Evolutionary conservation across 2,888 invertebrate species (phyloP).

Genomic region (Pandemis heparana): DNA sequence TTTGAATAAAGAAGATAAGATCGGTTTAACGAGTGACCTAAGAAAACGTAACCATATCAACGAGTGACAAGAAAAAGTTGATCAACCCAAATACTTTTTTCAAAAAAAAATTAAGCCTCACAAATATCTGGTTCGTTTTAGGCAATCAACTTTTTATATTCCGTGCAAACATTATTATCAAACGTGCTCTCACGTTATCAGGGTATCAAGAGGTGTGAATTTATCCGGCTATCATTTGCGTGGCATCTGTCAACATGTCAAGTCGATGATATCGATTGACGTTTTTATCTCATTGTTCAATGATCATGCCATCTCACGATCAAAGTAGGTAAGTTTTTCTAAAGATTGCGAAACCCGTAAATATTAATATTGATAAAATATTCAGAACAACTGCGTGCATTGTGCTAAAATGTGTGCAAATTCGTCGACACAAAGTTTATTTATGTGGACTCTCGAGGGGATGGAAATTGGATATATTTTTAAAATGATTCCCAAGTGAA

Average conservation of each 20-base stretch:
- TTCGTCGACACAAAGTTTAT: too few relatives aligned
- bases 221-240: slow-evolving; percentile 51
- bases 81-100: too few relatives aligned
- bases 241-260: slow-evolving; percentile 78
- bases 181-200: slow-evolving; percentile 64
- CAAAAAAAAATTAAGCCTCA: neutral
- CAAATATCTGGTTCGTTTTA: slow-evolving; percentile 2
- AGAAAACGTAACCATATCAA: too few relatives aligned
- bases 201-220: slow-evolving; percentile 49
- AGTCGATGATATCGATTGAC: slow-evolving; percentile 59
- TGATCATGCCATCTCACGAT: slow-evolving; percentile 40
- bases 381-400: neutral
- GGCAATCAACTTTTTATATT: neutral
- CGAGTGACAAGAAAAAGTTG: too few relatives aligned
- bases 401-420: neutral
- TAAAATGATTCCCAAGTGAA: slow-evolving; percentile 42
- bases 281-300: slow-evolving; percentile 64
- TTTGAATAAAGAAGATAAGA: slow-evolving; percentile 3
- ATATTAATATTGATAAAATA: too few relatives aligned
- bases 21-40: too few relatives aligned
- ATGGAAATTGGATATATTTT: too few relatives aligned
- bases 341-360: neutral
- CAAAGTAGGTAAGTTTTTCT: neutral
- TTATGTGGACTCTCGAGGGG: too few relatives aligned
- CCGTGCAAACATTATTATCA: slow-evolving; percentile 34